Evolutionary conservation across 2,888 invertebrate species (phyloP).

Genomic region (Stramonita haemastoma): DNA sequence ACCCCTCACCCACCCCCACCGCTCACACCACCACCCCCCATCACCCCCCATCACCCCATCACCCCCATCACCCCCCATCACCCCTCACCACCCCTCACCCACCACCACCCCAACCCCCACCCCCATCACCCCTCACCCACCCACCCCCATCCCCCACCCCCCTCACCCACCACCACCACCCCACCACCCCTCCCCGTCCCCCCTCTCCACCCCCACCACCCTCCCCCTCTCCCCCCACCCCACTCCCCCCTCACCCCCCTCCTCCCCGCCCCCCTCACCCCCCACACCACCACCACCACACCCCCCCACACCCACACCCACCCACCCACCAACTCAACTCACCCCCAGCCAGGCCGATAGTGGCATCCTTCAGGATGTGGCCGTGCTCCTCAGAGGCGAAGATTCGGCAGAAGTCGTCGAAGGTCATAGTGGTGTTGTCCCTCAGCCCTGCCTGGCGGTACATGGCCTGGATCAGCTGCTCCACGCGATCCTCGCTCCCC

Average conservation of each 20-base stretch:
- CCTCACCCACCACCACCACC: neutral
- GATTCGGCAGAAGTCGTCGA: conserved; percentile 64
- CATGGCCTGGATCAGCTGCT: conserved; percentile 59
- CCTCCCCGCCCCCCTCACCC: neutral
- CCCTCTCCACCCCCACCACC: neutral
- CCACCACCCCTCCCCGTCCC: neutral
- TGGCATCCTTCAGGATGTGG: conserved; percentile 61
- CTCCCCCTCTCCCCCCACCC: neutral
- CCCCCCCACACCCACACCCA: neutral
- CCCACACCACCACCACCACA: neutral
- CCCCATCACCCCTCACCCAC: too few species aligned
- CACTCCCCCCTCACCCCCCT: neutral
- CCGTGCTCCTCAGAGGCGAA: conserved; percentile 62
- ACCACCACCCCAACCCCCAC: too few species aligned
- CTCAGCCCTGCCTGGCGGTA: conserved; percentile 59
- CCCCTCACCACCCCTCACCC: too few species aligned
- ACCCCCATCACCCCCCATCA: too few species aligned
- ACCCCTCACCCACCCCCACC: too few species aligned
- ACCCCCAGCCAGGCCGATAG: conserved; percentile 54
- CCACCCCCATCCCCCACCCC: too few species aligned
- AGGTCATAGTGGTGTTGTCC: conserved; percentile 58
- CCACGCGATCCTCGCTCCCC: conserved; percentile 52
- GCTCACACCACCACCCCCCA: too few species aligned
- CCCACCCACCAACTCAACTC: neutral
- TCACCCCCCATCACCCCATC: too few species aligned